Evolutionary conservation across 1,140 invertebrate genomes (phyloP).

Genomic region (Leptinotarsa lineolata): DNA sequence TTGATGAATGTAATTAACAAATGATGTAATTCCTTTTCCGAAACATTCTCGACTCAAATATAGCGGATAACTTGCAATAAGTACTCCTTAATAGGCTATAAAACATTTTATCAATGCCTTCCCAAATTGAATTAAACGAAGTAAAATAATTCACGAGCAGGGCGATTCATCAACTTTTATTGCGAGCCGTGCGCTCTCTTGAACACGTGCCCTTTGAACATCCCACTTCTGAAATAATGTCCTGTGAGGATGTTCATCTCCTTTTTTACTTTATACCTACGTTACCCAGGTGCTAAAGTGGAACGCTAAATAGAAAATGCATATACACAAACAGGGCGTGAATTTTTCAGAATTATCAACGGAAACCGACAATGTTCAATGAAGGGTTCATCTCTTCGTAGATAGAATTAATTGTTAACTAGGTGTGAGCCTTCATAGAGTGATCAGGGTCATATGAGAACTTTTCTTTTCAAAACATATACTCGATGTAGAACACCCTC

Average conservation of each 20-base stretch:
- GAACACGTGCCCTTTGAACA: neutral
- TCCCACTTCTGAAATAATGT: neutral
- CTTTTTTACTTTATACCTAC: neutral
- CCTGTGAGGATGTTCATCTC: neutral
- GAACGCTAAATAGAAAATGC: neutral
- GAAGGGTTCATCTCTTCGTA: neutral
- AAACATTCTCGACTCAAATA: neutral
- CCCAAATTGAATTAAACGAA: constrained; percentile 6
- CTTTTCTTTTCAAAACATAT: too few species aligned
- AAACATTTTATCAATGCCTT: neutral
- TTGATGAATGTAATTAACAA: too few species aligned
- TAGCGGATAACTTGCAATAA: neutral
- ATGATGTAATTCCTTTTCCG: neutral
- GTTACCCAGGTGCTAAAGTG: neutral
- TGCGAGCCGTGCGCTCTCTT: neutral
- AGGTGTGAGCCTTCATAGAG: too few species aligned
- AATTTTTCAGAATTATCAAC: neutral
- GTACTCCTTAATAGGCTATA: neutral
- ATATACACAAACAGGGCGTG: neutral
- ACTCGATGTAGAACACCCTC: too few species aligned
- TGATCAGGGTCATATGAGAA: too few species aligned
- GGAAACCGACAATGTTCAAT: neutral
- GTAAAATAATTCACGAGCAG: neutral
- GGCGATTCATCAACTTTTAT: constrained; percentile 4
- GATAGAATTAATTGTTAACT: too few species aligned